Percentiles rank a stretch among this genome's conserved stretches.
Conservation (phyloP, 2,888 invertebrate species). For the Brachypalpus laphriformis region DNA sequence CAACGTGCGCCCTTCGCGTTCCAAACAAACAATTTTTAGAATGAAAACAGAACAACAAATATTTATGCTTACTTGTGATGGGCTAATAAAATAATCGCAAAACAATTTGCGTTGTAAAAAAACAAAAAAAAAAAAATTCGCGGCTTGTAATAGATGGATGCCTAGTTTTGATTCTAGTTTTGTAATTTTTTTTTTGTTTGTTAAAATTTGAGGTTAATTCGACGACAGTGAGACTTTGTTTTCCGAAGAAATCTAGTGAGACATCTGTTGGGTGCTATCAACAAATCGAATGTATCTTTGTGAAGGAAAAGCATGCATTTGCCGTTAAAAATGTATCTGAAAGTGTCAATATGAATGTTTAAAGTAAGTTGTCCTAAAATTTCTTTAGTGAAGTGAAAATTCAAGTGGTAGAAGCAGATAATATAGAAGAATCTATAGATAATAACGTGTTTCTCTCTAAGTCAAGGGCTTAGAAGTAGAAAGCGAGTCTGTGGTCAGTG, state of each 20-base stretch:
- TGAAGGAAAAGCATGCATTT: background rate
- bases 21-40: constrained; percentile 12
- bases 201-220: constrained; percentile 43
- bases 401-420: no score
- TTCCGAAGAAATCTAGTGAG: background rate
- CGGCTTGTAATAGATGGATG: background rate
- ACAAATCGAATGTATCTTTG: background rate
- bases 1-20: constrained; percentile 25
- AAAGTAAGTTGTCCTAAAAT: background rate
- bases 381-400: background rate
- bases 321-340: background rate
- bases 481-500: no score
- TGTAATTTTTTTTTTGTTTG: background rate
- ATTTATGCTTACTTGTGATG: no score
- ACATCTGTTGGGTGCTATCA: background rate
- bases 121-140: background rate
- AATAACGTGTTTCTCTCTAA: no score
- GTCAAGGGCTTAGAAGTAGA: no score
- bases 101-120: constrained; percentile 26
- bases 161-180: background rate
- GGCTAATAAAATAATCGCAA: constrained; percentile 18
- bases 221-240: background rate
- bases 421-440: no score
- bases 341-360: background rate
- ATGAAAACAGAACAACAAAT: constrained; percentile 25